Evolutionary conservation across 2,888 invertebrate species (phyloP).

Genomic region (Odontocerum albicorne): DNA sequence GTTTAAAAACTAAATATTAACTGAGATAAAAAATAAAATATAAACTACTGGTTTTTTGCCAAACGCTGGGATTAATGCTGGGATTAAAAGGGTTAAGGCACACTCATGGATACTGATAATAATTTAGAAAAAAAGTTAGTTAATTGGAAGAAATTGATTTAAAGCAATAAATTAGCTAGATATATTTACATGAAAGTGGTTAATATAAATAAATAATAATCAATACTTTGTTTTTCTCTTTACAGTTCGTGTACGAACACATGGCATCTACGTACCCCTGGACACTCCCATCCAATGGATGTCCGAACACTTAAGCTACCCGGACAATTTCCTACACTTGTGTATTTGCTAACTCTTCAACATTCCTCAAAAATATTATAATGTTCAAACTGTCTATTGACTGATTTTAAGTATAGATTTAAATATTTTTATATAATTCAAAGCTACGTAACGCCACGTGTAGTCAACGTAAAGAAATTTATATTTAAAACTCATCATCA

Average conservation of each 20-base stretch:
- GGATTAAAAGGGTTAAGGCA: too few relatives aligned
- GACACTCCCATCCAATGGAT: slow-evolving; percentile 96
- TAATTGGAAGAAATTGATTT: too few relatives aligned
- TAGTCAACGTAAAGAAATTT: too few relatives aligned
- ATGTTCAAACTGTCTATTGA: neutral
- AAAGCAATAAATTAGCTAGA: too few relatives aligned
- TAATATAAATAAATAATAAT: neutral
- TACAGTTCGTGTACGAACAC: slow-evolving; percentile 78
- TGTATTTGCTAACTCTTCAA: slow-evolving; percentile 54
- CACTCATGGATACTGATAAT: too few relatives aligned
- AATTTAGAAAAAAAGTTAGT: too few relatives aligned
- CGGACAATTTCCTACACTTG: slow-evolving; percentile 97
- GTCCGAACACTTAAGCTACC: slow-evolving; percentile 96
- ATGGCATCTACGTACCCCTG: slow-evolving; percentile 84
- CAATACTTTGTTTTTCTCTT: slow-evolving; percentile 38
- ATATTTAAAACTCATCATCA: too few relatives aligned
- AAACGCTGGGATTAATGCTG: too few relatives aligned
- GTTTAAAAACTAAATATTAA: too few relatives aligned
- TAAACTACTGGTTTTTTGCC: too few relatives aligned
- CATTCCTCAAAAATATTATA: neutral
- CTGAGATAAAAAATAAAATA: too few relatives aligned
- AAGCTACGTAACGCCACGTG: neutral
- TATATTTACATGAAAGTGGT: too few relatives aligned
- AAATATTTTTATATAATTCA: neutral
- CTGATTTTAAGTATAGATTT: neutral